Base-by-base conservation (phyloP, 2,113 vertebrate genomes). In the Emydocephalus ijimae region DNA sequence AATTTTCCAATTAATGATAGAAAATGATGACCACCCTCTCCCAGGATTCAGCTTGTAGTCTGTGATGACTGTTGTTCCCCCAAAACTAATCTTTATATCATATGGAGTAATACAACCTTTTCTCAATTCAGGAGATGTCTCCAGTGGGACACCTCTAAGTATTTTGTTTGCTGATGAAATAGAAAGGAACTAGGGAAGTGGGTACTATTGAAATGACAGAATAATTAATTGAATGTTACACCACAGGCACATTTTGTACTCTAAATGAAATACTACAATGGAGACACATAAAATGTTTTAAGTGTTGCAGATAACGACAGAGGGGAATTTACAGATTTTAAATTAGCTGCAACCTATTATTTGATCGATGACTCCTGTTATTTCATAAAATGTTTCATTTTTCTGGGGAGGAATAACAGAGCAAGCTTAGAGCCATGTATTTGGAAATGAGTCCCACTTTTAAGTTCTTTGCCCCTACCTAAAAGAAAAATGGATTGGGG, bases 281-380 rank as follows among this genome's bases (percentile, higher is more conserved):
- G 92, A 95, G 90, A 39, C 90, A 74, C 2, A 93, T 94, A 96
- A 94, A 96, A 94, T 96, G 14, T 90, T 92, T 3, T 45, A 92
- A 95, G 74, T 94, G 69, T 50, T 94, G 90, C 91, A 86, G 74
- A 92, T 54, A 94, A 94, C 21, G 89, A 54, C 23, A 45, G 43
- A 45, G 29, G 90, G 89, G 91, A 95, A 95, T 95, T 95, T 96
- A 93, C 61, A 95, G 91, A 90, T 93, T 45, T 91, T 96, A 96
- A 94, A 95, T 95, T 96, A 96, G 20, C 90, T 90, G 86, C 91
- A 96, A 95, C 92, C 92, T 96, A 89, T 96, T 95, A 56, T 86
- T 93, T 91, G 57, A 94, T 90, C 93, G 93, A 95, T 93, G 93
- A 55, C 93, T 87, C 45, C 48, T 52, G 52, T 54, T 88, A 81